A percentile compares a stretch with the other conserved stretches of the same genome.
phyloP scores from a whole-genome alignment of 2,888 invertebrate species.

The Pogonocherus hispidulus region DNA sequence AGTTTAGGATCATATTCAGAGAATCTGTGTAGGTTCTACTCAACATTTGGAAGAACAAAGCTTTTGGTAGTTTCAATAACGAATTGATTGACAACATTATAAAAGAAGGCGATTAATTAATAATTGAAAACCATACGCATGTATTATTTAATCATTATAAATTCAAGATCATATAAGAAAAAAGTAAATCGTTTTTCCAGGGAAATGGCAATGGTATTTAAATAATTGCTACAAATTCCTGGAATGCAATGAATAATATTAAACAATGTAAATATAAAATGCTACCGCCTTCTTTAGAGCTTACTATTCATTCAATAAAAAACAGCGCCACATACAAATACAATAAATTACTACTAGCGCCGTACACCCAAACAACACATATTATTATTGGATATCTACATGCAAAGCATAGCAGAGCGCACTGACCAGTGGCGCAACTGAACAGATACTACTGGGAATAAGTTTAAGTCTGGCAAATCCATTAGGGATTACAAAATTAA shows the following conservation, averaged over 20 bases:
- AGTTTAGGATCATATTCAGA: no score
- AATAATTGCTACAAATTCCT: slow-evolving; percentile 54
- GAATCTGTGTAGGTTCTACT: no score
- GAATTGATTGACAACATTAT: no score
- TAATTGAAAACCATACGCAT: no score
- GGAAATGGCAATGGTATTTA: slow-evolving; percentile 50
- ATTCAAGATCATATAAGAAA: background rate
- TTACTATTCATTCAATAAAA: slow-evolving; percentile 32
- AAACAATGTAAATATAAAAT: slow-evolving; percentile 25
- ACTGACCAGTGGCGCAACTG: slow-evolving; percentile 8
- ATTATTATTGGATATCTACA: slow-evolving; percentile 37
- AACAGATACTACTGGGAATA: background rate
- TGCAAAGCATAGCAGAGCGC: slow-evolving; percentile 30
- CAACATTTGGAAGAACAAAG: no score
- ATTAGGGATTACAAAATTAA: no score
- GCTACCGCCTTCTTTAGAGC: slow-evolving; percentile 43
- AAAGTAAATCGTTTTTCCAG: slow-evolving; percentile 28
- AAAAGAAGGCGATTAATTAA: no score
- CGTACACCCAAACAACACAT: slow-evolving; percentile 40
- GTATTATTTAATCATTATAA: no score
- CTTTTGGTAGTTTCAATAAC: no score
- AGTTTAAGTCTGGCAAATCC: no score
- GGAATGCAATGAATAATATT: slow-evolving; percentile 52
- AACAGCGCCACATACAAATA: slow-evolving; percentile 44
- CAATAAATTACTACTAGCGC: slow-evolving; percentile 49